Conservation (phyloP, 2,113 vertebrate species). For the Panurus biarmicus region DNA sequence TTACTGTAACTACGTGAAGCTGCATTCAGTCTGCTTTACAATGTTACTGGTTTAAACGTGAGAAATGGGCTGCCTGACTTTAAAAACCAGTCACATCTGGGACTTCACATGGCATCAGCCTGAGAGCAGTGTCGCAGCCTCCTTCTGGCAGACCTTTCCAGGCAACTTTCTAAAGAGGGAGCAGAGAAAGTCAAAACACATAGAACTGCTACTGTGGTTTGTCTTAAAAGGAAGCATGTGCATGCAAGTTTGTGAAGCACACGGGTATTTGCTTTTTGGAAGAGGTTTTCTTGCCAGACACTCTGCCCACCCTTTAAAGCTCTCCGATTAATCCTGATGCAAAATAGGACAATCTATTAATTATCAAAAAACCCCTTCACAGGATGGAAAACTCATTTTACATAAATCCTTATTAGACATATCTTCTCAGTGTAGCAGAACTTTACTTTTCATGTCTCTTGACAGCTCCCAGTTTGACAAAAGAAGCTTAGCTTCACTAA, state of each 20-base stretch:
- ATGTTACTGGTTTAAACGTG: neutral
- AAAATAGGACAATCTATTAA: neutral
- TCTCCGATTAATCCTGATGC: neutral
- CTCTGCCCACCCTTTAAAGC: neutral
- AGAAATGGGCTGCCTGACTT: neutral
- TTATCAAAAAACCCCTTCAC: neutral
- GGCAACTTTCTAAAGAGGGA: neutral
- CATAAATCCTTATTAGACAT: neutral
- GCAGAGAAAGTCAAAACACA: neutral
- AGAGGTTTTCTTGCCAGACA: neutral
- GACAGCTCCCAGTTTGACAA: neutral
- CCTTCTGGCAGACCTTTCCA: neutral
- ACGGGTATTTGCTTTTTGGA: neutral
- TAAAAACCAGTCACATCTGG: neutral
- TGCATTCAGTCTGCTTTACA: neutral
- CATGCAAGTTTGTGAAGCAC: accelerated
- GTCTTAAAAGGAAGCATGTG: accelerated
- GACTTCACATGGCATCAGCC: neutral
- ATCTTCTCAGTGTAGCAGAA: neutral
- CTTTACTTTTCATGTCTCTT: neutral
- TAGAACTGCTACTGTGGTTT: neutral
- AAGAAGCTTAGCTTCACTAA: neutral
- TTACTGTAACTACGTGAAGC: neutral
- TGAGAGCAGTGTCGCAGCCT: neutral
- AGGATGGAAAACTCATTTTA: neutral